These are phyloP conservation scores for Pteropus alecto DNA, from an alignment of 2,113 vertebrate genomes.

Conservation along the genomic window DNA sequence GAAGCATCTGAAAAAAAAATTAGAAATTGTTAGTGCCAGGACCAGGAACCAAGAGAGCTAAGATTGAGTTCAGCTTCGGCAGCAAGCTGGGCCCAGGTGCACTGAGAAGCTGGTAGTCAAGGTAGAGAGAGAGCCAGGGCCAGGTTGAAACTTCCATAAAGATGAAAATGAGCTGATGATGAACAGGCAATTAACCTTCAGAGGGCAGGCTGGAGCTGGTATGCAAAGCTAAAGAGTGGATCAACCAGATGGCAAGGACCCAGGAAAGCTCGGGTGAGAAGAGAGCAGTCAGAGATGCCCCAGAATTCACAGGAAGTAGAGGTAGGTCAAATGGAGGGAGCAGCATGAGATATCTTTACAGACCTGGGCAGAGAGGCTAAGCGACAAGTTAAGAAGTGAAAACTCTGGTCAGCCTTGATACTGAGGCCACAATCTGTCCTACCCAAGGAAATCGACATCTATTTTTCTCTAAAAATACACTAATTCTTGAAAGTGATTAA, in stretches of 20 bases:
- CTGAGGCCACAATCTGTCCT: neutral
- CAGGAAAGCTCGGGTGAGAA: neutral
- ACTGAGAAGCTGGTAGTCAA: too few species aligned
- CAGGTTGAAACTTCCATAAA: neutral
- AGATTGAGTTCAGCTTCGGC: neutral
- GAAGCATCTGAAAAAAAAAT: neutral
- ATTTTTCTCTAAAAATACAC: neutral
- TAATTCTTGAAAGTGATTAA: neutral
- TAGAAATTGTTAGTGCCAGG: neutral
- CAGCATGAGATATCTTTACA: neutral
- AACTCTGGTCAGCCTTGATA: neutral
- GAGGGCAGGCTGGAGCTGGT: neutral
- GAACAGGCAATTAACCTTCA: neutral
- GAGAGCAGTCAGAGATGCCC: neutral
- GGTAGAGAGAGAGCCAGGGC: neutral
- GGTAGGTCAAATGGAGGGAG: fast-evolving
- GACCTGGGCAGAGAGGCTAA: neutral
- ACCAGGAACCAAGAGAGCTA: neutral
- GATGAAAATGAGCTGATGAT: neutral
- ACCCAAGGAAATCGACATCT: neutral
- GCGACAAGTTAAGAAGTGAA: neutral
- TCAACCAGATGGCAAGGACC: neutral
- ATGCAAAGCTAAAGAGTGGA: neutral
- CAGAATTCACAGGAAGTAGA: neutral
- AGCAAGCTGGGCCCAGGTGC: neutral